Conservation (phyloP, 2,888 invertebrate genomes). For the Syrista parreyssii region DNA sequence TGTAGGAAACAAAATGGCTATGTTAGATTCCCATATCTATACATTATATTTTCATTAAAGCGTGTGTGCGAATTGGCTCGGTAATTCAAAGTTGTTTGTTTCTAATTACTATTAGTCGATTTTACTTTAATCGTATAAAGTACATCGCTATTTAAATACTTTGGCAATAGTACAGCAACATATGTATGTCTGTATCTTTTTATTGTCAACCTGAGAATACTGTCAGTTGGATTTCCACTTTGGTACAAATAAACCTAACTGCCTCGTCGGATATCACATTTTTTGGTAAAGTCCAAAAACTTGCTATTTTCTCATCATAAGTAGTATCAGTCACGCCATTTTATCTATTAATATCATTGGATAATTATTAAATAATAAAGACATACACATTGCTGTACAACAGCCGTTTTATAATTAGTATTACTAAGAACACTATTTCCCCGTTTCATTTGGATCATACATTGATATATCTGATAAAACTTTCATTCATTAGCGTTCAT, state of each 20-base stretch:
- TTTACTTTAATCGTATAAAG: conserved; percentile 1
- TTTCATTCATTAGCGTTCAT: not conserved
- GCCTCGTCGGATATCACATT: not conserved
- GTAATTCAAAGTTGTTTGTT: conserved; percentile 49
- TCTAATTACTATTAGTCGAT: conserved; percentile 22
- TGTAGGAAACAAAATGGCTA: conserved; percentile 1
- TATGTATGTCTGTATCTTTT: not conserved
- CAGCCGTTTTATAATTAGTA: not conserved
- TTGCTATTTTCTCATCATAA: not conserved
- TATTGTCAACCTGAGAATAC: not conserved
- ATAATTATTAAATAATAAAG: not conserved
- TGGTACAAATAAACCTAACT: not conserved
- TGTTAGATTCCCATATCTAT: not conserved
- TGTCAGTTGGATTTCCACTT: not conserved
- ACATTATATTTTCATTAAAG: not conserved
- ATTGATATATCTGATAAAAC: not conserved
- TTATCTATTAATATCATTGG: not conserved
- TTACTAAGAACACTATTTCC: not conserved
- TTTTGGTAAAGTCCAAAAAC: not conserved
- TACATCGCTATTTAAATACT: not conserved
- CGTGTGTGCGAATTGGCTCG: conserved; percentile 36
- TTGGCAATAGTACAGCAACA: not conserved
- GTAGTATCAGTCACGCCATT: not conserved
- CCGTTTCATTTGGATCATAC: not conserved
- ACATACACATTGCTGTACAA: not conserved